Evolutionary conservation across 2,888 invertebrate genomes (phyloP).

Genomic region (Xestoiulus laeticollis): DNA sequence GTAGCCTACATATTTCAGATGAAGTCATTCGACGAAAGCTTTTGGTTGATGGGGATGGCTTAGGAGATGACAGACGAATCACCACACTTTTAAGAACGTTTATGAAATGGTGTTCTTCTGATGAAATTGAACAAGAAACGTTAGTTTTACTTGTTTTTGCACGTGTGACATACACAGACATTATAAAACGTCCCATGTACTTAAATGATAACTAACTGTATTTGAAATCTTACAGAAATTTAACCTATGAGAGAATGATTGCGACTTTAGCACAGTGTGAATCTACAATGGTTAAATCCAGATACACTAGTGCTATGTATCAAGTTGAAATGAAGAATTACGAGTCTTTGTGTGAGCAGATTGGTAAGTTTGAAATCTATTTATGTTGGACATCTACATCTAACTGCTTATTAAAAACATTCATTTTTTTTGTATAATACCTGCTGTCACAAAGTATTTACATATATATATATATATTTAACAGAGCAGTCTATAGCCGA

Average conservation of each 20-base stretch:
- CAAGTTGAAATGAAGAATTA: constrained; percentile 85
- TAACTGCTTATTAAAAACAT: neutral
- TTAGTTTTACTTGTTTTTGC: constrained; percentile 55
- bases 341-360: constrained; percentile 77
- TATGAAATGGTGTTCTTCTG: constrained; percentile 62
- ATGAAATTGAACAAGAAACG: constrained; percentile 61
- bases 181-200: neutral
- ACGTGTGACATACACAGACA: no score
- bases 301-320: constrained; percentile 81
- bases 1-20: constrained; percentile 70
- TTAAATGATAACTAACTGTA: neutral
- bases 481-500: constrained; percentile 74
- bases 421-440: neutral
- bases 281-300: constrained; percentile 84
- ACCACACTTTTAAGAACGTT: constrained; percentile 82
- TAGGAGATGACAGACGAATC: constrained; percentile 91
- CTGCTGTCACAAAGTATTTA: neutral
- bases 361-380: constrained; percentile 64
- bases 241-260: constrained; percentile 80
- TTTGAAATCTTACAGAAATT: constrained; percentile 67
- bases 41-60: constrained; percentile 96
- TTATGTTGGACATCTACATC: neutral
- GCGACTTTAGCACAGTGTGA: constrained; percentile 87
- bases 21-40: constrained; percentile 91
- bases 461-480: constrained; percentile 34